Conservation (phyloP, 2,797 vertebrate species). For the Meda fulgida region DNA sequence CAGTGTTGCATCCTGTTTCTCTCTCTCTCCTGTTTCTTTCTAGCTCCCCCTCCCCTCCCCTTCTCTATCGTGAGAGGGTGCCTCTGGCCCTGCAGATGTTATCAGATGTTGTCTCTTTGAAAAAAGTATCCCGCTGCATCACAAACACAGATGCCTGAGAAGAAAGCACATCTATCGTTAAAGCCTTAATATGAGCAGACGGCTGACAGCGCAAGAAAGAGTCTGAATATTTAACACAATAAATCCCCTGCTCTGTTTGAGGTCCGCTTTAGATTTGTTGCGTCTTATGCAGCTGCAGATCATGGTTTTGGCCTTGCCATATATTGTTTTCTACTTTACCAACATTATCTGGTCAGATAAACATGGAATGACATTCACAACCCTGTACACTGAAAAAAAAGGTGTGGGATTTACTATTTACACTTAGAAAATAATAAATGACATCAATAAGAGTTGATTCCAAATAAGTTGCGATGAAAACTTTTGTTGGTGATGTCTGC, state of each 20-base stretch:
- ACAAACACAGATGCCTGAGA: slow-evolving; percentile 49
- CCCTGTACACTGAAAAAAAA: not conserved
- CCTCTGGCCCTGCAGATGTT: slow-evolving; percentile 53
- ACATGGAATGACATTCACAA: not conserved
- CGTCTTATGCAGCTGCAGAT: slow-evolving; percentile 27
- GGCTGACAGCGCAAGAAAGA: slow-evolving; percentile 19
- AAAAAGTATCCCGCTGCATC: slow-evolving; percentile 58
- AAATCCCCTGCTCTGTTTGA: slow-evolving; percentile 30
- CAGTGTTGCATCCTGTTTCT: slow-evolving; percentile 19
- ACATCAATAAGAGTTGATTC: not conserved
- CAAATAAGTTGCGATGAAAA: not conserved
- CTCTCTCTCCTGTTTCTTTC: slow-evolving; percentile 15
- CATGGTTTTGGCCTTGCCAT: not conserved
- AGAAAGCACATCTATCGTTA: slow-evolving; percentile 46
- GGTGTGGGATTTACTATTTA: not conserved
- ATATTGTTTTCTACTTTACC: not conserved
- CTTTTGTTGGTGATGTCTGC: not conserved
- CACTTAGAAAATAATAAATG: not conserved
- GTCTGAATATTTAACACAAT: slow-evolving; percentile 38
- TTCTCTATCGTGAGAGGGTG: slow-evolving; percentile 13
- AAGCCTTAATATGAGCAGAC: slow-evolving; percentile 39
- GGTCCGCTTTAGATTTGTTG: not conserved
- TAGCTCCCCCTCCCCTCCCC: not conserved
- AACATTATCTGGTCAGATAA: not conserved
- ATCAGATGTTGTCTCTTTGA: slow-evolving; percentile 63